Base-by-base conservation (phyloP, 2,888 invertebrate genomes). In the Dyspetes luteomarginatus region DNA sequence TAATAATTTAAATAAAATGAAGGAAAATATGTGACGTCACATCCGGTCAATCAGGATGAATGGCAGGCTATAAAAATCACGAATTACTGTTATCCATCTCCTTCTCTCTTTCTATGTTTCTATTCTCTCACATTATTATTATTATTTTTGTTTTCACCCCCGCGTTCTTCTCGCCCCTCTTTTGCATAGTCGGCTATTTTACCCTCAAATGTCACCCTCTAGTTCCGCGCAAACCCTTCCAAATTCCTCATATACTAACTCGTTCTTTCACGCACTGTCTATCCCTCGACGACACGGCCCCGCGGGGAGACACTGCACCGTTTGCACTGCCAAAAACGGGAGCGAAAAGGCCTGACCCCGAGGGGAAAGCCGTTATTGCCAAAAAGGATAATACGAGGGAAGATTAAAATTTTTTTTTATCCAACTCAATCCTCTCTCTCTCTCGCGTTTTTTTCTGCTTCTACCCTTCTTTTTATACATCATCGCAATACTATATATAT, bases 1-100 rank as follows among this genome's bases (percentile, higher is more conserved):
- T 85, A 87, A 89, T 89, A 88, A 90, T 90, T 89, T 88, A 88
- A 90, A 89, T 86, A 88, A 85, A 87, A 88, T 88, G 87, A 89
- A 90, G 88, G 88, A n/a, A 90, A 91, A 90, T 90, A 89, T 88
- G 89, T 88, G 89, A 86, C 89, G 88, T 89, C 88, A 85, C 87
- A 87, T 90, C 89, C 88, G 88, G 86, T 89, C 86, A 87, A 90
- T 89, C 89, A 86, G 87, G 85, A 90, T 87, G 87, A 88, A 90
- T 89, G 88, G 87, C 87, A 84, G 74, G 76, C 84, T 85, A 78
- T 84, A 86, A 85, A 87, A 89, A 88, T 86, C 87, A 85, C 89
- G 88, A 90, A 90, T 90, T 90, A 89, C 87, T 84, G 86, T 85
- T 86, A 80, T 78, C 71, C 79, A 71, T 81, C 78, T 82, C 82